Evolutionary conservation across 2,113 vertebrate genomes (phyloP), one percentile per base, ranked within the genome.

Genomic region (Malurus cyaneus): DNA sequence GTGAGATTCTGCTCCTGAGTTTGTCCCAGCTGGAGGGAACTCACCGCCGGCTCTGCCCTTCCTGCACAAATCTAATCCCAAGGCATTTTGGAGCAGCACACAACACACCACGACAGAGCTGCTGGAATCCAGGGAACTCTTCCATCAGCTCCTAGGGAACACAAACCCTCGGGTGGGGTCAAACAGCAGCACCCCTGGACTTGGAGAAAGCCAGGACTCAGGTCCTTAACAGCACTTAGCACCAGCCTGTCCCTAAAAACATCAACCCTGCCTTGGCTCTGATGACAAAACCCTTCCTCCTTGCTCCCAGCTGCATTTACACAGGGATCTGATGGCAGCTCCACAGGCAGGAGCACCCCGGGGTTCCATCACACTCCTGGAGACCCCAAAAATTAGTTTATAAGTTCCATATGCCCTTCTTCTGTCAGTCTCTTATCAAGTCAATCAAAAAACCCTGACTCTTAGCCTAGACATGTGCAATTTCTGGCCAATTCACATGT

Each of bases 11-110:
- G 53, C 44, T 92, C 25, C 65, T 0, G 5, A 86, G 79, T 79
- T 90, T 78, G 79, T 73, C 81, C 57, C 89, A n/a, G 81, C 89
- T 83, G 74, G 89, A 85, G 86, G 66, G 76, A 86, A 3, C 88
- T 93, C 85, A 65, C 41, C 64, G n/a, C 82, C 41, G 15, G 31
- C 52, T 79, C 77, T 36, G 39, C 73, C 71, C 74, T 57, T 91
- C 31, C 87, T 13, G 8, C 8, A 16, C 36, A 52, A 64, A 80
- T 57, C 60, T 44, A 34, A 59, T 36, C 47, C 81, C 82, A 65
- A 44, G 82, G 85, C 11, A 8, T 39, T 95, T 34, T 49, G 66
- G 61, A 81, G 88, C 82, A 84, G 69, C 19, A 36, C 31, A 19
- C 50, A 65, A 41, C 0, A 8, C 20, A 32, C 74, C 67, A 9